Evolutionary conservation across 2,113 vertebrate species (phyloP).

Genomic region (Hemibagrus wyckioides): DNA sequence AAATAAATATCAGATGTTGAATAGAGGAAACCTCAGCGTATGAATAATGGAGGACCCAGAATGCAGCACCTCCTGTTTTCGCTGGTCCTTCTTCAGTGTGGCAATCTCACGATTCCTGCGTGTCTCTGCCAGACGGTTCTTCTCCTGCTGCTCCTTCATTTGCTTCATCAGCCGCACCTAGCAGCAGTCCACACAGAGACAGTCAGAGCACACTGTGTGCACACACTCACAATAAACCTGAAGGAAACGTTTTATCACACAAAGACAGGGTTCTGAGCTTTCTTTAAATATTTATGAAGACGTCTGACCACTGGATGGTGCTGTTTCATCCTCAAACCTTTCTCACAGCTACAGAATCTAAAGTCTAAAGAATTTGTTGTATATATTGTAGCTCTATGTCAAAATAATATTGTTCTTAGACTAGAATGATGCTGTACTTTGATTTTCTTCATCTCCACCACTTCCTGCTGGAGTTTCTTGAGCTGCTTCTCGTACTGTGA

Average conservation of each 20-base stretch:
- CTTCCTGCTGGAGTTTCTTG: constrained; percentile 91
- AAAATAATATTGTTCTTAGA: not conserved
- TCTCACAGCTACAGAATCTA: not conserved
- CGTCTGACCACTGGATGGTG: not conserved
- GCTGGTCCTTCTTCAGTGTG: constrained; percentile 94
- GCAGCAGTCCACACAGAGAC: constrained; percentile 12
- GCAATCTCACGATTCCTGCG: constrained; percentile 93
- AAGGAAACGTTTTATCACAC: not conserved
- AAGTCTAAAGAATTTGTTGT: not conserved
- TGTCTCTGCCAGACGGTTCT: constrained; percentile 89
- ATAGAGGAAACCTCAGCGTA: not conserved
- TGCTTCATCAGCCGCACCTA: constrained; percentile 98
- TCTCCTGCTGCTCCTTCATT: constrained; percentile 99
- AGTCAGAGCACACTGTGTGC: not conserved
- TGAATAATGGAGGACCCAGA: not conserved
- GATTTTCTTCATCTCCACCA: constrained; percentile 96
- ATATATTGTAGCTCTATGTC: not conserved
- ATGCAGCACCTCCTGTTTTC: constrained; percentile 84
- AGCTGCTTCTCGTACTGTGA: constrained; percentile 97
- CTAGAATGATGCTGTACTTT: constrained; percentile 76
- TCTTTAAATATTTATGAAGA: not conserved
- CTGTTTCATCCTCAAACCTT: not conserved
- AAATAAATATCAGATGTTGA: not conserved
- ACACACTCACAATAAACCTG: not conserved
- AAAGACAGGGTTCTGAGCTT: not conserved